A percentile compares a stretch with the other conserved stretches of the same genome.
Conservation (phyloP, 2,888 invertebrate genomes). For the Mythimna vitellina region DNA sequence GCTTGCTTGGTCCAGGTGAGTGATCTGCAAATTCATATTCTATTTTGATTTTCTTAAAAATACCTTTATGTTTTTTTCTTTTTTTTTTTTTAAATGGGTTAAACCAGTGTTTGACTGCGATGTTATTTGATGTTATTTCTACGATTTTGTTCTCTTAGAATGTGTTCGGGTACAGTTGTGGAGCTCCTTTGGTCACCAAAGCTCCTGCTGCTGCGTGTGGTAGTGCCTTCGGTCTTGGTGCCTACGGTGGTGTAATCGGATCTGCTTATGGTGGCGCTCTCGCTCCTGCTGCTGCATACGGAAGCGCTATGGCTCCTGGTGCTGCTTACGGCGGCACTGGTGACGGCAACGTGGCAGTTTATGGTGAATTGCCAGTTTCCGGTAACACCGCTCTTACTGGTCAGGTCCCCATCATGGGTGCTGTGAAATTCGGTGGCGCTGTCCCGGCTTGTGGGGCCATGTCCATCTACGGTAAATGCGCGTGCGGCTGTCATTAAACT, state of each 20-base stretch:
- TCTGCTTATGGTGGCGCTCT: conserved; percentile 9
- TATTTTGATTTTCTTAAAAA: background rate
- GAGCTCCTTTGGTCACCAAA: background rate
- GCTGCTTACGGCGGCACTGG: conserved; percentile 51
- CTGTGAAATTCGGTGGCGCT: conserved; percentile 37
- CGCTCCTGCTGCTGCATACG: conserved; percentile 6
- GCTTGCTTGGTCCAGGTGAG: conserved; percentile 71
- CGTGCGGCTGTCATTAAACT: background rate
- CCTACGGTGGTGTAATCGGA: conserved; percentile 4
- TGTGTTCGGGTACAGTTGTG: background rate
- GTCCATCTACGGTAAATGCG: conserved; percentile 47
- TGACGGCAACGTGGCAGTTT: conserved; percentile 49
- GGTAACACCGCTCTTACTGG: conserved; percentile 60
- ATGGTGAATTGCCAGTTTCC: conserved; percentile 29
- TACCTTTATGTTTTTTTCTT: no score
- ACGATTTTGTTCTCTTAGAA: no score
- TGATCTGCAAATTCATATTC: accelerated
- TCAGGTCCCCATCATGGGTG: conserved; percentile 53
- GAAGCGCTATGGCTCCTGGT: background rate
- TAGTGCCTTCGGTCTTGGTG: conserved; percentile 13
- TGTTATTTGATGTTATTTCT: no score
- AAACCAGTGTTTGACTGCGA: no score
- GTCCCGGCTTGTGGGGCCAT: conserved; percentile 47
- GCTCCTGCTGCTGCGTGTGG: conserved; percentile 10
- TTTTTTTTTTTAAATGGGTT: no score